Evolutionary conservation across 2,888 invertebrate genomes (phyloP), one percentile per base, ranked within the genome.

Genomic region (Lepidonotus clava): DNA sequence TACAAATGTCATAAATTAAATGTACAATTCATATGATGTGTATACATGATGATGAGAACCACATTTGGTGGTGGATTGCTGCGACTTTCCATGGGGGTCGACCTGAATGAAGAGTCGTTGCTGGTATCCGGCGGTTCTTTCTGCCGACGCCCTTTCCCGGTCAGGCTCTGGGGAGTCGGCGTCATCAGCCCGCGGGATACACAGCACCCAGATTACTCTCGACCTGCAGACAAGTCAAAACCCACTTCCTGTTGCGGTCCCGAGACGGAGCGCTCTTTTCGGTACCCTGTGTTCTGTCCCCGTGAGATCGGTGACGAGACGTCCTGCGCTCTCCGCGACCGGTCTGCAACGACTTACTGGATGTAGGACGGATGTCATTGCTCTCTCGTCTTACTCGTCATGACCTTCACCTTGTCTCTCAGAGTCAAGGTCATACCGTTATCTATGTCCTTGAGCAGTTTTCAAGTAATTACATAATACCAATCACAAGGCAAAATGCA

Each of bases 111-210:
- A 76, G 76, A 8, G 76, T 40, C 1, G 76, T 34, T 40, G 76
- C 76, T 40, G 76, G 38, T 76, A 38, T 14, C n/a, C n/a, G 40
- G 76, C 11, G 2, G 38, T 34, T 1, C 6, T 8, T 14, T 76
- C 76, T 2, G 40, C 76, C 21, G 76, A 36, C 40, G 38, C 11
- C n/a, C 76, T 36, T 76, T 76, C 76, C 76, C 76, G 0, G n/a
- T 21, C 18, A 38, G 76, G 76, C 76, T 76, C 21, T 2, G 1
- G 76, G n/a, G 38, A 36, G 76, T 36, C 76, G 2, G 67, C 36
- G 8, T 67, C 67, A 67, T 67, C 18, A 67, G 21, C 28, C 36
- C 67, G 18, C 4, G 1, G 8, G 11, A 28, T n/a, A 61, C 6
- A 21, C 0, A 76, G 76, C 76, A 40, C 38, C 36, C 38, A n/a